Evolutionary conservation across 30 jellyfish, hydroid and myxozoan genomes (phyloP).

Genomic region (Turritopsis rubra): DNA sequence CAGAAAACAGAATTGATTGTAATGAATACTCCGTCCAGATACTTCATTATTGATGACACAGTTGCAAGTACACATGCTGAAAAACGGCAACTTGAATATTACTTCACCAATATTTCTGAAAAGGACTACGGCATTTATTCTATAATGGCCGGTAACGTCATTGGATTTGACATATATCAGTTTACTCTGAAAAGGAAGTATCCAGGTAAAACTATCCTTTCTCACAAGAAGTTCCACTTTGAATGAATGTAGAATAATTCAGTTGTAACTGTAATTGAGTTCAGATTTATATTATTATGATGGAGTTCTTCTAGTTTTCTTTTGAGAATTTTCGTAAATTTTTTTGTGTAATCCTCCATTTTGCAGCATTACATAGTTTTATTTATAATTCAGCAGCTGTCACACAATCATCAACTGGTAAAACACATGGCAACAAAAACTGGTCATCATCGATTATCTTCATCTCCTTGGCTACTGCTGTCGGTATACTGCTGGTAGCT

Average conservation of each 20-base stretch:
- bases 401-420: not conserved
- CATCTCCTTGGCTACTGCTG: conserved; percentile 22
- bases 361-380: too few species aligned
- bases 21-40: not conserved
- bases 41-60: not conserved
- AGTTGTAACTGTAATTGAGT: too few species aligned
- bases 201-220: too few species aligned
- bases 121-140: conserved; percentile 50
- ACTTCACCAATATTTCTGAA: conserved; percentile 40
- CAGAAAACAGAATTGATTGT: not conserved
- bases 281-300: too few species aligned
- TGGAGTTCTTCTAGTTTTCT: too few species aligned
- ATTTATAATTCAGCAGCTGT: too few species aligned
- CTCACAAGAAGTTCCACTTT: too few species aligned
- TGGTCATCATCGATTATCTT: conserved; percentile 15
- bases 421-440: not conserved
- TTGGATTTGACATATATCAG: conserved; percentile 46
- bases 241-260: too few species aligned
- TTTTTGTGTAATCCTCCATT: too few species aligned
- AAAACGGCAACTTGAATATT: conserved; percentile 18
- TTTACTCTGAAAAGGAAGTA: conserved; percentile 11
- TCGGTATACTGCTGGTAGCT: conserved; percentile 15
- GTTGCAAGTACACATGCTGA: not conserved
- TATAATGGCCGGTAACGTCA: conserved; percentile 74
- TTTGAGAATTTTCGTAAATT: too few species aligned